Evolutionary conservation across 1,140 invertebrate genomes (phyloP), one percentile per base, ranked within the genome.

Genomic region (Heliothis virescens): DNA sequence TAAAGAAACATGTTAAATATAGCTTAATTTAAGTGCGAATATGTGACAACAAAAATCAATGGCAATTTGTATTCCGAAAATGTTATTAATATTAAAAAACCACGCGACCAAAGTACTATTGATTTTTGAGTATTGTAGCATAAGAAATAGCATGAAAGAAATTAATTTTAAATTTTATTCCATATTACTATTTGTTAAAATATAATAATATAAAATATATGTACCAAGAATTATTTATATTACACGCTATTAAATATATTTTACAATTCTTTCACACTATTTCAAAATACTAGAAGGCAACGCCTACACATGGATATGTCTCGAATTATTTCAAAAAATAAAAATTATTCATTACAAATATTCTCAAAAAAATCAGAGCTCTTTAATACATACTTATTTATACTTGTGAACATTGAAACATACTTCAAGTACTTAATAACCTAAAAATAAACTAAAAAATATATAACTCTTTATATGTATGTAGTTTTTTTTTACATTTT

Each of bases 301-400:
- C 15, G 60, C 29, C 53, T 18, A 74, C 82, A 79, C 74, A 83
- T 79, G 82, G 79, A 83, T 62, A 80, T 83, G 71, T 79, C 82
- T 82, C 72, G 7, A 67, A 13, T 47, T 26, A 47, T 47, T 47
- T 29, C 47, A 4, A 59, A 60, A 62, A 47, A 34, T 59, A 48
- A 67, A n/a, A 4, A 16, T 18, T 47, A 18, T 29, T 34, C 18
- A 69, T 12, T 10, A 34, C 11, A 34, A 7, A 55, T 16, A 16
- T 48, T 1, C 2, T 34, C 34, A 34, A 0, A 53, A n/a, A 55
- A 29, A 13, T 18, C 69, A 72, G 69, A 72, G 69, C 69, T 41
- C 34, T 57, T n/a, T 29, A 10, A 10, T 26, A 53, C n/a, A 21
- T 10, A 41, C 29, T 10, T 13, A 60, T 13, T 7, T 21, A 52